Conservation (phyloP, 1,140 invertebrate species). For the Tetramorium alpestre region DNA sequence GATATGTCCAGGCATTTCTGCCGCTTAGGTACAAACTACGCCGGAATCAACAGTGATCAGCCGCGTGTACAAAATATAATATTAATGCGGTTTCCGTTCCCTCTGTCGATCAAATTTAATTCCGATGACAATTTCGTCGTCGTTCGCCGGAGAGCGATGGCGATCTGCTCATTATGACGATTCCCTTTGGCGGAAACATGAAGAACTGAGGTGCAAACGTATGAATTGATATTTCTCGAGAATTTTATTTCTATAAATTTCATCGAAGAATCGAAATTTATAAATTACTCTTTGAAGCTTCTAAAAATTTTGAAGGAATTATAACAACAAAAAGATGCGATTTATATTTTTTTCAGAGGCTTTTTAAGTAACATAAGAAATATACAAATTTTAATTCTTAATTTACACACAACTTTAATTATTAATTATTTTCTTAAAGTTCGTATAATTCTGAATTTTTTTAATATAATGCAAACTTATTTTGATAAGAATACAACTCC, state of each 20-base stretch:
- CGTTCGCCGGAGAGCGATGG: neutral
- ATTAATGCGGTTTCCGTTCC: constrained; percentile 7
- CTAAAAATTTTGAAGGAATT: neutral
- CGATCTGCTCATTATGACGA: constrained; percentile 37
- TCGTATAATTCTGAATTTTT: neutral
- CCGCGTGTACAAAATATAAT: constrained; percentile 50
- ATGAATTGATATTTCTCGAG: neutral
- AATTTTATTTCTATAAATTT: neutral
- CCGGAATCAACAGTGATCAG: constrained; percentile 18
- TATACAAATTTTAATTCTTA: no score
- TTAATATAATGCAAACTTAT: neutral
- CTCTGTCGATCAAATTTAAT: neutral
- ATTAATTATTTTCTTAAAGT: neutral
- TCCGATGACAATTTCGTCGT: constrained; percentile 13
- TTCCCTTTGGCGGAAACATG: neutral
- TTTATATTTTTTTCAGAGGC: no score
- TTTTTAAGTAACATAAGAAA: no score
- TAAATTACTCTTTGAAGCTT: no score
- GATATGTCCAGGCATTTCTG: no score
- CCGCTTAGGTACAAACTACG: neutral
- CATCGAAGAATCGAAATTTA: neutral
- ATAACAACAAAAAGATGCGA: neutral
- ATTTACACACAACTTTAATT: neutral
- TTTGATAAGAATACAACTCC: neutral
- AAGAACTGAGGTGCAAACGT: neutral